A percentile compares a stretch with the other conserved stretches of the same genome.
Evolutionary conservation across 2,888 invertebrate genomes (phyloP).

Genomic region (Cephus runcator): DNA sequence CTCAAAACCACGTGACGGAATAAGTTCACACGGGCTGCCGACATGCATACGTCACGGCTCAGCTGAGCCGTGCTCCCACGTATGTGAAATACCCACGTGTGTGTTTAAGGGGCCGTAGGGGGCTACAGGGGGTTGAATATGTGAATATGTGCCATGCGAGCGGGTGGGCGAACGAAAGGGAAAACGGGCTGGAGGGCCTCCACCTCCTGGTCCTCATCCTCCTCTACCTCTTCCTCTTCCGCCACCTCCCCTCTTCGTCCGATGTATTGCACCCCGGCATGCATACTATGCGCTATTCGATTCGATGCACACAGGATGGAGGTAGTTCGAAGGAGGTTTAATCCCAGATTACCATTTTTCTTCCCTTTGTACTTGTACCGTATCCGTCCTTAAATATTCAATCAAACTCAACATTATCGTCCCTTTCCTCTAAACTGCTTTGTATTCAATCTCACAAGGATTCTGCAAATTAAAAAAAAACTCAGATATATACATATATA

Average conservation of each 20-base stretch:
- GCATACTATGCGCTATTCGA: conserved; percentile 37
- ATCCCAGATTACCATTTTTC: conserved; percentile 26
- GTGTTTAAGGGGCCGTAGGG: conserved; percentile 21
- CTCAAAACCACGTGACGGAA: conserved; percentile 39
- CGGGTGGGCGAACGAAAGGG: conserved; percentile 53
- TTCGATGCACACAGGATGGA: conserved; percentile 44
- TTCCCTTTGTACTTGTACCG: conserved; percentile 8
- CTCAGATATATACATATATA: not conserved
- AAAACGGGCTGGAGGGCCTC: conserved; percentile 51
- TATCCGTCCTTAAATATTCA: not conserved
- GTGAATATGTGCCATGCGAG: conserved; percentile 56
- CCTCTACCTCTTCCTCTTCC: conserved; percentile 23
- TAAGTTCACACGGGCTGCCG: conserved; percentile 39
- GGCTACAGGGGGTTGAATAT: conserved; percentile 45
- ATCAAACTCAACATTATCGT: not conserved
- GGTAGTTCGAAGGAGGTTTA: conserved; percentile 37
- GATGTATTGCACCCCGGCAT: conserved; percentile 41
- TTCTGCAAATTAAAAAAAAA: not conserved
- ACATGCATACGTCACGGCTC: conserved; percentile 42
- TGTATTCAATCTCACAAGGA: not conserved
- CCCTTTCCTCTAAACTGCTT: not conserved
- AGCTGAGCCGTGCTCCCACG: conserved; percentile 44
- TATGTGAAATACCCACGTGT: conserved; percentile 33
- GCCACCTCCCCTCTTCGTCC: conserved; percentile 17
- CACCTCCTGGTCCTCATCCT: conserved; percentile 33